Evolutionary conservation across 2,113 vertebrate genomes (phyloP).

Genomic region (Crypturellus undulatus): DNA sequence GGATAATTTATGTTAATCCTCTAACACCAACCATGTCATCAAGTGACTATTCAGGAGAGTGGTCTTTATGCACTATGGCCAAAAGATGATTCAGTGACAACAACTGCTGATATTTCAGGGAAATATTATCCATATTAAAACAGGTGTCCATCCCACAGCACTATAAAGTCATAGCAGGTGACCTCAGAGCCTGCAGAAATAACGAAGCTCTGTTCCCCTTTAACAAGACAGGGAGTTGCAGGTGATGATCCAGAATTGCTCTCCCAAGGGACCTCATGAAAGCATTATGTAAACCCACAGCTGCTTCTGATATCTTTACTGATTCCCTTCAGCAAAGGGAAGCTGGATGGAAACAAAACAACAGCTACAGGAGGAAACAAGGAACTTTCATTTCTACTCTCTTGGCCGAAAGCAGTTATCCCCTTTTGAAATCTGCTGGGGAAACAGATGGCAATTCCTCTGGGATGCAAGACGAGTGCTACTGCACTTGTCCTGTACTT

Average conservation of each 20-base stretch:
- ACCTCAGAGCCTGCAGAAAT: not conserved
- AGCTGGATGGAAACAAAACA: not conserved
- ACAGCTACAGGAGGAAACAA: not conserved
- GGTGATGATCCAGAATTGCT: not conserved
- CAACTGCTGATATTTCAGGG: not conserved
- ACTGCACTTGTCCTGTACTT: too few relatives aligned
- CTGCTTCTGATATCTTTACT: not conserved
- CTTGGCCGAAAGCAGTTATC: not conserved
- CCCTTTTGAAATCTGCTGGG: not conserved
- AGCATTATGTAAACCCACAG: not conserved
- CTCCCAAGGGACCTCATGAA: not conserved
- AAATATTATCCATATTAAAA: not conserved
- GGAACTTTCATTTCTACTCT: not conserved
- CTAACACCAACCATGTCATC: not conserved
- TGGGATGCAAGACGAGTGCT: not conserved
- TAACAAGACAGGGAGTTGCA: accelerated
- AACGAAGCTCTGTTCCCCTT: not conserved
- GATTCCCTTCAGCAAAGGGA: not conserved
- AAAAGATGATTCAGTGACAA: not conserved
- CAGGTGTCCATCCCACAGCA: not conserved
- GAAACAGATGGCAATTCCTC: not conserved
- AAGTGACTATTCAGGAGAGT: not conserved
- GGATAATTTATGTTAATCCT: not conserved
- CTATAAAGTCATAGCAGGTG: not conserved
- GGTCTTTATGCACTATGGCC: not conserved